Base-by-base conservation (phyloP, 2,888 invertebrate species). In the Microchrysa polita region DNA sequence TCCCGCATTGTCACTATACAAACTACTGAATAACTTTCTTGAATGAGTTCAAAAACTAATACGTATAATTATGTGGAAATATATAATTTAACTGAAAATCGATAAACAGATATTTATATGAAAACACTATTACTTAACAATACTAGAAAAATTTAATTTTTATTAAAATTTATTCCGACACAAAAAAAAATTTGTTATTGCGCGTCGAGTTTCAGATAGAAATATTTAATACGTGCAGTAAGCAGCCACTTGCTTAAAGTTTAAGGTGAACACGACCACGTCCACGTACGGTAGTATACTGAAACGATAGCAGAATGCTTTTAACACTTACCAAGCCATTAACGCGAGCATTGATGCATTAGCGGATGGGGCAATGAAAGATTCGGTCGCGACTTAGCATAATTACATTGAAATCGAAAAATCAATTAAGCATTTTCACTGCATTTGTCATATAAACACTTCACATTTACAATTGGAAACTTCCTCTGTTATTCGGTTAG, bases 1-100 rank as follows among this genome's bases (percentile, higher is more conserved):
- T 89, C 88, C 57, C 89, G 89, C 90, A 90, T 90, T 74, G 75
- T 78, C 73, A 22, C 23, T 57, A 18, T n/a, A n/a, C n/a, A 59
- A 59, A 5, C 23, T 60, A 16, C 61, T 23, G 7, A 34, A 34
- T 34, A 2, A 34, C 27, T 34, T 34, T 34, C 7, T 34, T 7
- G 27, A 34, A 34, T 34, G 27, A 7, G 27, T 5, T 34, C 27
- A 34, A n/a, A n/a, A n/a, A n/a, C 27, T 34, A 34, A 34, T 34
- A 34, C 7, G n/a, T n/a, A n/a, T n/a, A n/a, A n/a, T n/a, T n/a
- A n/a, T n/a, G n/a, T n/a, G n/a, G n/a, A n/a, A n/a, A n/a, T n/a
- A n/a, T n/a, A n/a, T n/a, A n/a, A n/a, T n/a, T n/a, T n/a, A n/a
- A n/a, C n/a, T n/a, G n/a, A n/a, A n/a, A n/a, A n/a, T n/a, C n/a